Evolutionary conservation across 1,140 invertebrate species (phyloP).

Genomic region (Zaprionus capensis): DNA sequence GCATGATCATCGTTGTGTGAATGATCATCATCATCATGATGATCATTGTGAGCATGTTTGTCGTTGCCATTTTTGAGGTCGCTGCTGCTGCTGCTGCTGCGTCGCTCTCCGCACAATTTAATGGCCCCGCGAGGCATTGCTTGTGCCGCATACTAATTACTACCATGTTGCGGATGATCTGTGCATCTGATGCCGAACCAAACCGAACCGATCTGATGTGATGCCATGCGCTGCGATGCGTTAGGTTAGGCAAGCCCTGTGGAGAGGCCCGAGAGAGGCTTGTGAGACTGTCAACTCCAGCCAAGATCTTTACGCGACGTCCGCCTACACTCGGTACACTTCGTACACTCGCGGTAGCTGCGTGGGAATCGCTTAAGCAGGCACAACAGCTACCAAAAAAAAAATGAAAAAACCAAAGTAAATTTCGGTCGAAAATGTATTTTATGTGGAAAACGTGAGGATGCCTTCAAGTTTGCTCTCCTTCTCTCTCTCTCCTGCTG

Average conservation of each 20-base stretch:
- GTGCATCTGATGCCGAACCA: constrained; percentile 63
- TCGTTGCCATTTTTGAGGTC: constrained; percentile 70
- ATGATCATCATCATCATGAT: not conserved
- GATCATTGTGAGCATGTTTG: constrained; percentile 30
- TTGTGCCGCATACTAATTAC: constrained; percentile 68
- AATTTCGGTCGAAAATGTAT: constrained; percentile 79
- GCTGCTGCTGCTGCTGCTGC: constrained; percentile 21
- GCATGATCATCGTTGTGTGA: constrained; percentile 7
- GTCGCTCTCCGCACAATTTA: constrained; percentile 69
- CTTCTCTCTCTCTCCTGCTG: not conserved
- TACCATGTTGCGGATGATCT: constrained; percentile 41
- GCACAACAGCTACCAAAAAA: constrained; percentile 50
- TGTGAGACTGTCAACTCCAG: not conserved
- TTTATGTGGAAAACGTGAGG: constrained; percentile 77
- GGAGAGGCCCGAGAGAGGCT: not conserved
- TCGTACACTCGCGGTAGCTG: constrained; percentile 17
- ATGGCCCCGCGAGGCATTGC: constrained; percentile 51
- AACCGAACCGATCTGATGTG: constrained; percentile 23
- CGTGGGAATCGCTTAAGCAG: constrained; percentile 69
- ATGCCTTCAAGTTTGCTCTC: constrained; percentile 47
- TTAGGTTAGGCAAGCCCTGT: constrained; percentile 43
- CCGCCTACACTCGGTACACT: constrained; percentile 30
- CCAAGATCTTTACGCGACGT: not conserved
- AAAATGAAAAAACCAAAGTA: constrained; percentile 38
- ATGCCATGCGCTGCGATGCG: constrained; percentile 39